Base-by-base conservation (phyloP, 2,113 vertebrate species). In the Ceyx melanurus region DNA sequence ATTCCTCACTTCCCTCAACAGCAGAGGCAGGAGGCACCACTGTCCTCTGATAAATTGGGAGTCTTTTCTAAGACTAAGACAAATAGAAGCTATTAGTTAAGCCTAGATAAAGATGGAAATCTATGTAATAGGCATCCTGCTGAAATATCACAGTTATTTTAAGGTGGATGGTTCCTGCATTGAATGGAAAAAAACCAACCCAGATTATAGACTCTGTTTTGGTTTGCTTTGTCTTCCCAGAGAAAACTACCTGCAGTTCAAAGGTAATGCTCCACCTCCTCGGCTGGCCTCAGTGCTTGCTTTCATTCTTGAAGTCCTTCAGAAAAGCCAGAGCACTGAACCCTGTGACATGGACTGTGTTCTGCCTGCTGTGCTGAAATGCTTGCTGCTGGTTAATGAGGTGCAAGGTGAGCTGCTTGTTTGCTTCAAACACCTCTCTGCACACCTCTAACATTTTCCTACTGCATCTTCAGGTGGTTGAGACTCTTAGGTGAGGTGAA, bases 171-270 rank as follows among this genome's bases (percentile, higher is more conserved):
- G 18, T 93, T 28, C 42, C 95, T 88, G 43, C n/a, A 46, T 22
- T 62, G 77, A 64, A 53, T 60, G 33, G 37, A 73, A 87, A 35
- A 45, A 67, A 22, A 28, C 12, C 15, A 11, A 18, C 9, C 33
- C 5, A 61, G 33, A 40, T 75, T 29, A 40, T 4, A 35, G 56
- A 14, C 33, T 76, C 35, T 70, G 77, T 84, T 92, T 74, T 92
- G 13, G 42, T 96, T 95, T 92, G 45, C 67, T 92, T 85, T 94
- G 72, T 96, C 56, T 86, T 97, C 95, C 68, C 92, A 99, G 99
- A 77, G 98, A 98, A 87, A 98, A 96, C 95, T 99, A 98, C 94
- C 84, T 99, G 82, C 98, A 98, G 88, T 98, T 98, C 97, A 99
- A 98, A 98, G 98, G 98, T 31, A 95, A 97, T 2, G 92, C 97